Percentiles rank a stretch among this genome's conserved stretches.
Evolutionary conservation across 2,797 vertebrate species (phyloP).

Genomic region (Poeciliopsis gracilis): DNA sequence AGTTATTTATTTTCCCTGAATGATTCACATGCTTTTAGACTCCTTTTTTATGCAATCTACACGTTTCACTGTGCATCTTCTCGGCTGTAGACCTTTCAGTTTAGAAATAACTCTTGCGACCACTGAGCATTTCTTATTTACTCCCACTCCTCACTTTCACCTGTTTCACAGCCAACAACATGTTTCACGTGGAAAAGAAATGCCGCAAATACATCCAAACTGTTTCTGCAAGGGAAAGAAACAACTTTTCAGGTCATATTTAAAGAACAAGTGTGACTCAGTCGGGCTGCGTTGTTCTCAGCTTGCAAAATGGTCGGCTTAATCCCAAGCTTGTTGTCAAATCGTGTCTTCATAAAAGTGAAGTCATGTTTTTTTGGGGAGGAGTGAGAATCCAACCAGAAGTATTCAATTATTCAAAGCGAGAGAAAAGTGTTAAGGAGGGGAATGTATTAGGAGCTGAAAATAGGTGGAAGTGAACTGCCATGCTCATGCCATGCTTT

Average conservation of each 20-base stretch:
- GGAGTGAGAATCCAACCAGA: slow-evolving; percentile 50
- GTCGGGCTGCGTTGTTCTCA: slow-evolving; percentile 44
- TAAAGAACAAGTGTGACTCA: slow-evolving; percentile 57
- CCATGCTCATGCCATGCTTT: slow-evolving; percentile 29
- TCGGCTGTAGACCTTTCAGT: neutral
- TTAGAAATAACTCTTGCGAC: slow-evolving; percentile 2
- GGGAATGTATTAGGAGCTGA: slow-evolving; percentile 45
- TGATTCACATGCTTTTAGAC: slow-evolving; percentile 27
- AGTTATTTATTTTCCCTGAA: slow-evolving; percentile 20
- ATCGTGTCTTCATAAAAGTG: slow-evolving; percentile 70
- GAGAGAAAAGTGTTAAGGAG: slow-evolving; percentile 35
- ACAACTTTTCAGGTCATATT: slow-evolving; percentile 26
- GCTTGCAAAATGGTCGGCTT: slow-evolving; percentile 31
- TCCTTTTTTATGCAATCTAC: slow-evolving; percentile 2
- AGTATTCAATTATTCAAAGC: slow-evolving; percentile 69
- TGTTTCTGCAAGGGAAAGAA: slow-evolving; percentile 24
- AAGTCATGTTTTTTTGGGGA: slow-evolving; percentile 62
- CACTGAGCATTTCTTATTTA: slow-evolving; percentile 27
- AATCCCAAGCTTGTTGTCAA: slow-evolving; percentile 65
- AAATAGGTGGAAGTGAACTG: slow-evolving; percentile 56
- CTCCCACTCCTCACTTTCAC: slow-evolving; percentile 20
- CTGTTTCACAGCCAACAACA: slow-evolving; percentile 40
- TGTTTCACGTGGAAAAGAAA: slow-evolving; percentile 27
- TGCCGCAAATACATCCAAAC: slow-evolving; percentile 33
- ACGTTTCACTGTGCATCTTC: slow-evolving; percentile 7